Evolutionary conservation across 2,113 vertebrate genomes (phyloP).

Genomic region (Hydrolagus affinis): DNA sequence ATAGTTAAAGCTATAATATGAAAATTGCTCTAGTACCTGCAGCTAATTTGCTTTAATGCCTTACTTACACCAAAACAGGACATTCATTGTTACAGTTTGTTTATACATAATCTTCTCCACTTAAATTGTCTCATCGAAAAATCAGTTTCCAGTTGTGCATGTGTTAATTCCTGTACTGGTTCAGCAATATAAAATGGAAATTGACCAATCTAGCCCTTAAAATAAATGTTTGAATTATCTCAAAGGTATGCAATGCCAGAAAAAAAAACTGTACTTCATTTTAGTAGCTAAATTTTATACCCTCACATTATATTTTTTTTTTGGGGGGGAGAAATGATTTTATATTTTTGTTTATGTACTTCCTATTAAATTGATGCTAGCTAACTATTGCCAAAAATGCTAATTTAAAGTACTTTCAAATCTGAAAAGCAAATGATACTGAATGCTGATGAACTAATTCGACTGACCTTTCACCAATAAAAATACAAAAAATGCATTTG

Average conservation of each 20-base stretch:
- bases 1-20: background rate
- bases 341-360: conserved; percentile 19
- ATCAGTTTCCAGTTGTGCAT: background rate
- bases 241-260: background rate
- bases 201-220: background rate
- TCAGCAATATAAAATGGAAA: background rate
- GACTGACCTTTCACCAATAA: background rate
- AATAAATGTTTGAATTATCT: background rate
- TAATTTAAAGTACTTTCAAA: conserved; percentile 18
- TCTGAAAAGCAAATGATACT: background rate
- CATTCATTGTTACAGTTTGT: background rate
- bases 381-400: conserved; percentile 7
- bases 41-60: background rate
- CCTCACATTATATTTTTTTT: background rate
- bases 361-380: conserved; percentile 5
- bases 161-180: background rate
- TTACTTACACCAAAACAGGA: background rate
- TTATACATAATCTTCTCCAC: background rate
- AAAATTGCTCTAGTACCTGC: background rate
- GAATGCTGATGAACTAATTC: background rate
- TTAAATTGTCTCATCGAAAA: background rate
- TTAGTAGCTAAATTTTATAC: conserved; percentile 6
- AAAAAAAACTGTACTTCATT: background rate
- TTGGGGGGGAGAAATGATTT: background rate
- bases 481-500: background rate